Evolutionary conservation across 2,797 vertebrate genomes (phyloP).

Genomic region (Acridotheres tristis): DNA sequence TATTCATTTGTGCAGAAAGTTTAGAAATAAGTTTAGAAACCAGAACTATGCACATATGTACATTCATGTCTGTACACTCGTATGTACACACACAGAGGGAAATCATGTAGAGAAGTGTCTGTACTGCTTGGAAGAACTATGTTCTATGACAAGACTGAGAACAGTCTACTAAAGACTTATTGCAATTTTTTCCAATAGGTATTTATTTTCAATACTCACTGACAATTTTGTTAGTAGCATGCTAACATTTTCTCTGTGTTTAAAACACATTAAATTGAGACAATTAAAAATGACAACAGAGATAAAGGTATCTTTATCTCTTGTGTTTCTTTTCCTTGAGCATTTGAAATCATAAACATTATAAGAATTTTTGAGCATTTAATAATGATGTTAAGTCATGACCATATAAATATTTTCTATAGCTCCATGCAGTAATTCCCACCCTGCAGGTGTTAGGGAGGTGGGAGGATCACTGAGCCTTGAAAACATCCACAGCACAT

Average conservation of each 20-base stretch:
- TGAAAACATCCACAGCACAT: neutral
- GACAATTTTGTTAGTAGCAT: neutral
- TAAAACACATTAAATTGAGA: neutral
- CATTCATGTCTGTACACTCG: neutral
- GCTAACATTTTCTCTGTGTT: neutral
- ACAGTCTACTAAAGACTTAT: neutral
- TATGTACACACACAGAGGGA: too few relatives aligned
- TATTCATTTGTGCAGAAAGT: neutral
- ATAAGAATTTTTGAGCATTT: neutral
- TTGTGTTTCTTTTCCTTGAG: neutral
- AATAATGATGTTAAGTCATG: neutral
- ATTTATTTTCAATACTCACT: neutral
- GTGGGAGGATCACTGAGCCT: neutral
- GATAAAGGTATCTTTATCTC: neutral
- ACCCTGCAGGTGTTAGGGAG: neutral
- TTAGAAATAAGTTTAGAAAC: neutral
- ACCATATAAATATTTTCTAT: neutral
- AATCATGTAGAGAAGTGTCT: neutral
- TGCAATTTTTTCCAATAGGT: neutral
- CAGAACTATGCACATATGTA: neutral
- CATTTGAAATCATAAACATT: neutral
- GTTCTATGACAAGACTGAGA: neutral
- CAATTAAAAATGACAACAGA: neutral
- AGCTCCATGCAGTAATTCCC: neutral
- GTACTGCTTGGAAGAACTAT: neutral